Base-by-base conservation (phyloP, 2,888 invertebrate species). In the Nesidiocoris tenuis region DNA sequence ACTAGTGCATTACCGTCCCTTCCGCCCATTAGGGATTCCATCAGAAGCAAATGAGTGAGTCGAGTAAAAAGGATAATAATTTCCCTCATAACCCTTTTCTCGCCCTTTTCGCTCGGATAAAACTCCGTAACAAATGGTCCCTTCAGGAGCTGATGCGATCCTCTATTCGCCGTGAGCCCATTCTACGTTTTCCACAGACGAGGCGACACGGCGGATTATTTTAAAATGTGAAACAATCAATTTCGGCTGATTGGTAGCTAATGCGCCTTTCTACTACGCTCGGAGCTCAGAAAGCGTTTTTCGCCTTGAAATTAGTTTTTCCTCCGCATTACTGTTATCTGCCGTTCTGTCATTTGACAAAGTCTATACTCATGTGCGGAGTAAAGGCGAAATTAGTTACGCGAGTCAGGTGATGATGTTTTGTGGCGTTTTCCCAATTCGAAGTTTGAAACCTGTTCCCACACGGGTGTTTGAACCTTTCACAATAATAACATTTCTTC, bases 21-120 rank as follows among this genome's bases (percentile, higher is more conserved):
- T 72, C 72, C 63, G 72, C 72, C 72, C 72, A 72, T 72, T 72
- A 72, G 72, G 54, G 63, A 72, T 72, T 72, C 72, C 72, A 72
- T 72, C 72, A 61, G 23, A 70, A 70, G 59, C 72, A 63, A 72
- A 72, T 72, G 72, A 72, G 72, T 39, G 39, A 61, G 72, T 61
- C 61, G 57, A 72, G 72, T 72, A 72, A 72, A 72, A 72, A 72
- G 72, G 72, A 72, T 72, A 61, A 72, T 72, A 72, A 72, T 72
- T 72, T 56, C 72, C 63, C 39, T 72, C 39, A 12, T 39, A 39
- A 39, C 39, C 39, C 39, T 39, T 39, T 39, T 39, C 39, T 12
- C 57, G 21, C 72, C 61, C 23, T 72, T 61, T 72, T 24, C 70
- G 18, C 25, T 17, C 61, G 61, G 72, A 61, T 72, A 72, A 72